Evolutionary conservation across 2,888 invertebrate species (phyloP), one percentile per base, ranked within the genome.

Genomic region (Limnephilus rhombicus): DNA sequence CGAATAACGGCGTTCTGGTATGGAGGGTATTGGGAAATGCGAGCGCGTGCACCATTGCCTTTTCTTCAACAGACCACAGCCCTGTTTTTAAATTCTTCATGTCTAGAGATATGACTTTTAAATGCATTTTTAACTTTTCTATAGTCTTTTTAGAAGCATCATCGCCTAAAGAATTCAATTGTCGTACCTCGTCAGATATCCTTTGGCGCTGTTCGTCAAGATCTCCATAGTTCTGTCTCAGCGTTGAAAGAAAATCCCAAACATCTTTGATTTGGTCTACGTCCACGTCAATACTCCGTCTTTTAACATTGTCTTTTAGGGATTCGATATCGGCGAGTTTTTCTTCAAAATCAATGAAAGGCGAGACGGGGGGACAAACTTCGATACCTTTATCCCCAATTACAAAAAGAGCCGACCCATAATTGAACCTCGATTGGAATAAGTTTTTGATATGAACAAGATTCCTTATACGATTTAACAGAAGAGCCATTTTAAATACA

Each of bases 1-100:
- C 94, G 34, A 83, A 91, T 90, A 95, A 94, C 0, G 98, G 98
- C 31, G 98, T 98, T 87, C 95, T 95, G 0, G 95, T 93, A 94
- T 98, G 97, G 93, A 98, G 94, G 88, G 94, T 94, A 94, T 98
- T 98, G 0, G 98, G 98, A 91, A 98, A 94, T 94, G 96, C 96
- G 90, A 98, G 95, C 92, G 96, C 96, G 94, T 96, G 96, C 53
- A 97, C 94, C 86, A 98, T 96, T 13, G 98, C 97, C 90, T 96
- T 96, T 94, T 98, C 97, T 94, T 98, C 98, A 11, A 98, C 95
- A n/a, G 97, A 97, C 96, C 98, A 97, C n/a, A 97, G 95, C 85
- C 96, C 96, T 18, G 96, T 95, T 94, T 97, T 97, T 1, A 98
- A 94, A 53, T 95, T 95, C 94, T 97, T 97, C n/a, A 97, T 94